Evolutionary conservation across 2,797 vertebrate species (phyloP), one percentile per base, ranked within the genome.

Genomic region (Tragelaphus eurycerus): DNA sequence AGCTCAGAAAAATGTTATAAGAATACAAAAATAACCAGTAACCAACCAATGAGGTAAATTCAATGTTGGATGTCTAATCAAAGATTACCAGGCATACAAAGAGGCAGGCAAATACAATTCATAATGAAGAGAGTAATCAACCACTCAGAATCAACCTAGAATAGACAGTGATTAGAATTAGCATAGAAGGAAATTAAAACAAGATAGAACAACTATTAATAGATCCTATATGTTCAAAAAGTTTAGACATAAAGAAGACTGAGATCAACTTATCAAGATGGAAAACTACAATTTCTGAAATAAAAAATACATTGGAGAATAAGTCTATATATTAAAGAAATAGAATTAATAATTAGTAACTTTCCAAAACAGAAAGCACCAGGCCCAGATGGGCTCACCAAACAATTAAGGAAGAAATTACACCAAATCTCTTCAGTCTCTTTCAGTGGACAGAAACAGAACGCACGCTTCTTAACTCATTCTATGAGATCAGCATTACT

Each of bases 1-100:
- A 92, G 54, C 59, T 85, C 34, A 90, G 81, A 57, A 67, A 89
- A 71, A 92, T 71, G 52, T 31, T 46, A 13, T 16, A 89, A 59
- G 21, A 90, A 90, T 62, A 86, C 12, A 88, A 93, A 96, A 59
- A 85, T 31, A 96, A 25, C 25, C 54, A 96, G 19, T 62, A 95
- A 86, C 19, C 21, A 84, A 87, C 25, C 21, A 84, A 87, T 16
- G 88, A 34, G 4, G 79, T 74, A 92, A 95, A 89, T 89, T 79
- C 62, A 92, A 74, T 21, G 16, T 17, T 54, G 48, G n/a, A 59
- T 7, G 59, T 38, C 31, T 54, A 79, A 71, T 71, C n/a, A 81
- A 85, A 90, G 46, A 93, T 79, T 67, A 87, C 3, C 16, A 85
- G 59, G 87, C 38, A 93, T 31, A n/a, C 34, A 62, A 78, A 96